phyloP scores from a whole-genome alignment of 2,113 vertebrate genomes.

The Amblyopsis rosae region DNA sequence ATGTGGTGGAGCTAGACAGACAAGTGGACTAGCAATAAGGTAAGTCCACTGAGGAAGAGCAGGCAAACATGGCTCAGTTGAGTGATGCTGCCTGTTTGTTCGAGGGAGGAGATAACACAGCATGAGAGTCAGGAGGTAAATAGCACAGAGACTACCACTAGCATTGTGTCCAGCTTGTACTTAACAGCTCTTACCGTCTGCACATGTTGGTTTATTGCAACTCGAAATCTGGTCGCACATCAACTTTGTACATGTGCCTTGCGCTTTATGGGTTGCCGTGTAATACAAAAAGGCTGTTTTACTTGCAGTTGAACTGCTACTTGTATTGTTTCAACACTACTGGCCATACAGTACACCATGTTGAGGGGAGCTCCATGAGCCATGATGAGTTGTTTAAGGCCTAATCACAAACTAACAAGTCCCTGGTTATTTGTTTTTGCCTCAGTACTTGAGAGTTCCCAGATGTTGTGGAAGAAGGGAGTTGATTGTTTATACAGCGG shows the following conservation, averaged over 20 bases:
- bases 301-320: conserved; percentile 11
- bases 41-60: conserved; percentile 87
- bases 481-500: conserved; percentile 83
- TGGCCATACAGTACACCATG: conserved; percentile 41
- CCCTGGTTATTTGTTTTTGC: conserved; percentile 81
- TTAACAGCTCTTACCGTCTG: conserved; percentile 20
- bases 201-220: conserved; percentile 34
- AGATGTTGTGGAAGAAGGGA: conserved; percentile 82
- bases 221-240: conserved; percentile 22
- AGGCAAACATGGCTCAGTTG: conserved; percentile 85
- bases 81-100: conserved; percentile 90
- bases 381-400: conserved; percentile 81
- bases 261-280: conserved; percentile 9
- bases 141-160: conserved; percentile 84
- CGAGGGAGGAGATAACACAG: conserved; percentile 91
- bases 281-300: neutral
- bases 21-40: conserved; percentile 88
- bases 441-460: conserved; percentile 80
- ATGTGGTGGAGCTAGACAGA: conserved; percentile 80
- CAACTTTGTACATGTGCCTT: conserved; percentile 7
- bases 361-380: conserved; percentile 65
- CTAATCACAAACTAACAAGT: conserved; percentile 82
- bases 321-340: conserved; percentile 50
- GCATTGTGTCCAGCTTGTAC: conserved; percentile 60
- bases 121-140: conserved; percentile 88